Percentiles rank a stretch among this genome's conserved stretches.
Evolutionary conservation across 2,113 vertebrate genomes (phyloP).

Genomic region (Tympanuchus pallidicinctus): DNA sequence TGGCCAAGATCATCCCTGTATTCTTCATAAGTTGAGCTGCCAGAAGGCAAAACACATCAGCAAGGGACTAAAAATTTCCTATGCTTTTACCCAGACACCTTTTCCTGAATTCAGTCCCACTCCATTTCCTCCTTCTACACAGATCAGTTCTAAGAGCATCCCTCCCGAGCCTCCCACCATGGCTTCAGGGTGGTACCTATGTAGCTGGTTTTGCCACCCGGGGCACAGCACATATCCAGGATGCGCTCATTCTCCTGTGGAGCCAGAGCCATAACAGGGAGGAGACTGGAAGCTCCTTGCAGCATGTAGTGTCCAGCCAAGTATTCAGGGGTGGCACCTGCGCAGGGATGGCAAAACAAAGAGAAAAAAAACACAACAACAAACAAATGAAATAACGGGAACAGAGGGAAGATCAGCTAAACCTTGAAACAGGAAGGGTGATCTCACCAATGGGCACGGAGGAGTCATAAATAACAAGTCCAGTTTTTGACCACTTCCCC

Average conservation of each 20-base stretch:
- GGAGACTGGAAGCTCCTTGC: conserved; percentile 94
- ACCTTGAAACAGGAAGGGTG: rapidly evolving
- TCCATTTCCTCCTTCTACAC: background rate
- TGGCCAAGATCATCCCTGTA: conserved; percentile 92
- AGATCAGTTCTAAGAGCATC: background rate
- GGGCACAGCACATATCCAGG: conserved; percentile 96
- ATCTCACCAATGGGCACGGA: conserved; percentile 92
- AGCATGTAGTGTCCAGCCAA: conserved; percentile 97
- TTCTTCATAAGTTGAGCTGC: conserved; percentile 98
- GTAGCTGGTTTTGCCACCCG: conserved; percentile 97
- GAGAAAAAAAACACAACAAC: background rate
- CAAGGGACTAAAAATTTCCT: background rate
- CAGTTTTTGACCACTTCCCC: conserved; percentile 97
- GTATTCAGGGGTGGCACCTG: conserved; percentile 97
- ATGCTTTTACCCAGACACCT: background rate
- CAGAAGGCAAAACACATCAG: background rate
- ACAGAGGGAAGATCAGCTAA: background rate
- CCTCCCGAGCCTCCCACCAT: background rate
- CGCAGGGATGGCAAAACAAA: background rate
- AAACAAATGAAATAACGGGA: background rate
- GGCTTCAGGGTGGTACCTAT: conserved; percentile 81
- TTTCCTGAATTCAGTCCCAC: rapidly evolving
- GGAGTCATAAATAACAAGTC: conserved; percentile 95
- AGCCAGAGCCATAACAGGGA: conserved; percentile 96
- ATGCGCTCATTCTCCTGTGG: conserved; percentile 94